These are phyloP conservation scores for Anorthoa munda DNA, from an alignment of 2,888 invertebrate species.

Conservation along the genomic window DNA sequence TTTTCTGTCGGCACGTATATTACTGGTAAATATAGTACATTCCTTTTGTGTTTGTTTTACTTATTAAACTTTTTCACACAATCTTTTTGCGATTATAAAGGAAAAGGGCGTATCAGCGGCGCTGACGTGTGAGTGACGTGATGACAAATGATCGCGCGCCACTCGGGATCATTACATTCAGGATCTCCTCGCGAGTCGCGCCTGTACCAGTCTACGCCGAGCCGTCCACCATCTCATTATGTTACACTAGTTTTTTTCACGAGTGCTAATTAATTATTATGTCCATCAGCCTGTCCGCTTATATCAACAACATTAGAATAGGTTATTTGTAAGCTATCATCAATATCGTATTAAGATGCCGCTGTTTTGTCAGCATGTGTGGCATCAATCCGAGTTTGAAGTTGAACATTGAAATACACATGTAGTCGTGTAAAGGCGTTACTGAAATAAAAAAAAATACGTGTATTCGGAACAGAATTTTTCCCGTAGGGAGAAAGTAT, in stretches of 20 bases:
- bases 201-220: conserved; percentile 20
- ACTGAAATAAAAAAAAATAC: conserved; percentile 62
- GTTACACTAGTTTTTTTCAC: conserved; percentile 65
- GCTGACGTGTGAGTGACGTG: conserved; percentile 84
- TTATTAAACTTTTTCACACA: conserved; percentile 60
- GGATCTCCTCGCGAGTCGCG: conserved; percentile 37
- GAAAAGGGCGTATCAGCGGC: conserved; percentile 83
- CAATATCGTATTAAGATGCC: conserved; percentile 65
- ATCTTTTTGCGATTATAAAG: conserved; percentile 77
- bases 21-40: conserved; percentile 3
- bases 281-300: conserved; percentile 70
- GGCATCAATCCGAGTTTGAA: conserved; percentile 45
- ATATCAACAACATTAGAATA: conserved; percentile 70
- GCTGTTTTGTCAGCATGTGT: conserved; percentile 64
- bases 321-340: conserved; percentile 66
- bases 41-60: conserved; percentile 28
- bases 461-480: conserved; percentile 63
- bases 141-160: conserved; percentile 85
- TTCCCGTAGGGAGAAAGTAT: conserved; percentile 73
- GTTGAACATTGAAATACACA: conserved; percentile 53
- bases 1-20: conserved; percentile 27
- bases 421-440: conserved; percentile 57
- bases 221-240: conserved; percentile 62
- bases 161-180: conserved; percentile 72
- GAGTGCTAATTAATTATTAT: conserved; percentile 69